Base-by-base conservation (phyloP, 2,797 vertebrate species). In the Macrochelys suwanniensis region DNA sequence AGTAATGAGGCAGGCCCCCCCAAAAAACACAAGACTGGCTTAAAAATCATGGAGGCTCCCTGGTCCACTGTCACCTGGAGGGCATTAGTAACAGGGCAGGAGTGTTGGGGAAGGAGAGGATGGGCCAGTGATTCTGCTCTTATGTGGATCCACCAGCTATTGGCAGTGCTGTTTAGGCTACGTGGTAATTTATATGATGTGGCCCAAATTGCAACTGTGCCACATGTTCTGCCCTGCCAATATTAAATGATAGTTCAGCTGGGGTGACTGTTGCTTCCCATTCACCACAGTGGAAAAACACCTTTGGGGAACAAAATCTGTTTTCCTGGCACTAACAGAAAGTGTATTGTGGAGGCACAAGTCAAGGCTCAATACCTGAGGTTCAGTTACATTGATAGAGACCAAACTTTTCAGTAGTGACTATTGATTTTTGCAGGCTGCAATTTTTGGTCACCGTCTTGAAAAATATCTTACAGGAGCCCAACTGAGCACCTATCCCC, bases 1-100 rank as follows among this genome's bases (percentile, higher is more conserved):
- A 89, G 23, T 59, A 82, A 85, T 4, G 45, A 90, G 91, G 95
- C 51, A 57, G 84, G 37, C 86, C 91, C 94, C 87, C 92, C 95
- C 2, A 37, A 96, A 95, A 96, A 95, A 91, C 96, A 93, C 93
- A 91, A 96, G 91, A 92, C 91, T 50, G 50, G 37, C 7, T 56
- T 82, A n/a, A 47, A 49, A 42, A 15, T 61, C n/a, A 42, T 26
- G 42, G 11, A 11, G n/a, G 42, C 10, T 5, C 23, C 25, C 31
- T 21, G 26, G 7, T 31, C 7, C 26, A 13, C 33, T 2, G n/a
- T 42, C 49, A 6, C 5, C n/a, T 8, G 47, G 8, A 37, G 37
- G 11, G n/a, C 76, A 42, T 17, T 42, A 26, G 45, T 31, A 26
- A 79, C 25, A 31, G 76, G 54, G 59, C n/a, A 53, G 11, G 6